Conservation (phyloP, 1,140 invertebrate species). For the Laupala kohalensis region DNA sequence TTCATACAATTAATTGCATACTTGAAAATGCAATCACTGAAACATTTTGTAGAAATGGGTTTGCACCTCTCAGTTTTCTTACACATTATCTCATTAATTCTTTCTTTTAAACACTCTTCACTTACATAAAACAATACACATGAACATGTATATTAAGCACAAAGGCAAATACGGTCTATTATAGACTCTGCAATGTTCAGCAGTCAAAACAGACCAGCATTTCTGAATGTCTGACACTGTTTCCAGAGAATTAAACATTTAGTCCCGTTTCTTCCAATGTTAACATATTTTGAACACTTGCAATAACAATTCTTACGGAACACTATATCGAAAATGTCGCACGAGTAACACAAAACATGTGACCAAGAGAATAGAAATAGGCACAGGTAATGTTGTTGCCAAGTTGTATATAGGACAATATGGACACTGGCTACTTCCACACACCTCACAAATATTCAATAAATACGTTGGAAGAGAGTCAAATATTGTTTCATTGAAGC, state of each 20-base stretch:
- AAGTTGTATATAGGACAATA: conserved; percentile 86
- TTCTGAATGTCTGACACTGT: not conserved
- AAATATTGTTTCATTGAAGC: conserved; percentile 88
- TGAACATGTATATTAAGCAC: not conserved
- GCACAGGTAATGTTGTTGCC: conserved; percentile 26
- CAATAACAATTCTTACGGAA: not conserved
- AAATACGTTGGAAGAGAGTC: conserved; percentile 77
- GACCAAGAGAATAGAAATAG: not conserved
- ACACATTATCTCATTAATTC: not conserved
- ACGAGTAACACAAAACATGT: not conserved
- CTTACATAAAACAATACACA: not conserved
- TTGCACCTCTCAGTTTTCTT: too few relatives aligned
- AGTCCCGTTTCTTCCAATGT: not conserved
- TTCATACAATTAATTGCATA: too few relatives aligned
- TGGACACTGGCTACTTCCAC: conserved; percentile 93
- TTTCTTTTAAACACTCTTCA: not conserved
- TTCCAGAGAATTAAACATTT: not conserved
- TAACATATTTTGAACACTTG: not conserved
- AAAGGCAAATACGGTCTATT: not conserved
- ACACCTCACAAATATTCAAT: conserved; percentile 94
- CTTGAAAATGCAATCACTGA: too few relatives aligned
- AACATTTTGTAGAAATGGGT: too few relatives aligned
- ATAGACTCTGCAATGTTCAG: not conserved
- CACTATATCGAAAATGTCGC: not conserved
- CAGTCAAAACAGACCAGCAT: not conserved